These are phyloP conservation scores for Tenthredo notha DNA, from an alignment of 2,888 invertebrate species.

Conservation along the genomic window DNA sequence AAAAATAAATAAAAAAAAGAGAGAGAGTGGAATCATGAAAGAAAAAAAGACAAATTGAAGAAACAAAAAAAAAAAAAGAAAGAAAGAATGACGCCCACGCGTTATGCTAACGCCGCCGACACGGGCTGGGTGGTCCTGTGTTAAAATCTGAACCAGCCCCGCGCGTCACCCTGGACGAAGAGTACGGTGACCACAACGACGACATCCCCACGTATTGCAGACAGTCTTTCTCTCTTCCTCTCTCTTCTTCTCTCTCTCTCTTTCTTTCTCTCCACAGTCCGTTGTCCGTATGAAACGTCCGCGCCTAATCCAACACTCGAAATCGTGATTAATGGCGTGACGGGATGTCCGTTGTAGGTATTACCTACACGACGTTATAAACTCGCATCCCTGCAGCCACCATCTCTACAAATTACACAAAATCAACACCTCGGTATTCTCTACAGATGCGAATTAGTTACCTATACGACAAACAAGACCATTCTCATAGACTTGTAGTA, in stretches of 20 bases:
- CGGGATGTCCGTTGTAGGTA: slow-evolving; percentile 33
- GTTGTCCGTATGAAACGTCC: slow-evolving; percentile 38
- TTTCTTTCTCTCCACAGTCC: background rate
- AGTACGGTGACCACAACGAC: slow-evolving; percentile 40
- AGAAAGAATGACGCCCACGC: slow-evolving; percentile 77
- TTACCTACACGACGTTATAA: slow-evolving; percentile 52
- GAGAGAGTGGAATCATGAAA: slow-evolving; percentile 57
- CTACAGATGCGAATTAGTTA: background rate
- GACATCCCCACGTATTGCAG: slow-evolving; percentile 25
- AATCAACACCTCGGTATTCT: slow-evolving; percentile 41
- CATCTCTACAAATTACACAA: slow-evolving; percentile 54
- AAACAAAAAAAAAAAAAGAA: slow-evolving; percentile 59
- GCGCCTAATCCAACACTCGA: slow-evolving; percentile 39
- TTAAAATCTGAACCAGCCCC: slow-evolving; percentile 37
- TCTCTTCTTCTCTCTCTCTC: too few species aligned
- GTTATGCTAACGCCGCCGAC: slow-evolving; percentile 76
- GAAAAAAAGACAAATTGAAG: slow-evolving; percentile 55
- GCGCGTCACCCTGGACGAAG: slow-evolving; percentile 37
- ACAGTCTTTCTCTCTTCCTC: background rate
- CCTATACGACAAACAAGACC: background rate
- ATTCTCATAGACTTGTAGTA: background rate
- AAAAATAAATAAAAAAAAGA: too few species aligned
- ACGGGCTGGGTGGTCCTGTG: slow-evolving; percentile 77
- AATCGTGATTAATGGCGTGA: slow-evolving; percentile 42
- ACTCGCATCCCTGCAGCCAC: background rate